Base-by-base conservation (phyloP, 2,888 invertebrate genomes). In the Helleia helle region DNA sequence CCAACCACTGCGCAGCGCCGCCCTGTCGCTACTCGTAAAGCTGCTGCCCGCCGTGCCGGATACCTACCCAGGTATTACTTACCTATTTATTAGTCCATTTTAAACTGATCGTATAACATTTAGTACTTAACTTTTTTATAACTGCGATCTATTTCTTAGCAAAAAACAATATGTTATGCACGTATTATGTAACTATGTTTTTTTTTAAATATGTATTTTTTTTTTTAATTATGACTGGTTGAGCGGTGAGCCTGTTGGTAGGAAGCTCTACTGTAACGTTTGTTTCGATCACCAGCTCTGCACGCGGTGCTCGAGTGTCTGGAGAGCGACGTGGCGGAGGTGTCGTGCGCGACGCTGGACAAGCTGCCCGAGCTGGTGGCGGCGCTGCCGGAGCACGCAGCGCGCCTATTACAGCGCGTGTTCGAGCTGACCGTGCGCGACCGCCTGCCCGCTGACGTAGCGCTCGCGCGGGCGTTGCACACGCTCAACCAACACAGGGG, bases 321-420 rank as follows among this genome's bases (percentile, higher is more conserved):
- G 42, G 91, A 94, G 52, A 92, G 91, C 46, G 86, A 88, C 29
- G 91, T 93, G 62, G 91, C 93, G 0, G 94, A 94, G 47, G 88
- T 97, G 26, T 89, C 93, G 0, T 88, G 89, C 51, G 90, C 92
- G 0, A 91, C 93, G 17, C 85, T 97, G 31, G 94, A 94, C 49
- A 90, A 91, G 65, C 81, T 97, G 36, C 91, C 95, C 0, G 96
- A 96, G 58, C 89, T 96, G 48, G 87, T 93, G 39, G 86, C 94
- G 7, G 90, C 95, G 47, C 87, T 93, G 83, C 95, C 94, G 81
- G 97, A 96, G 71, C 90, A 93, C 70, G 94, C 95, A 0, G 87
- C 90, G 41, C 87, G 90, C 39, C 86, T 97, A 38, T 86, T 97
- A 53, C 88, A 90, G 59, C 90, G 90, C 46, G 93, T 94, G 1